A percentile compares a stretch with the other conserved stretches of the same genome.
Conservation (phyloP, 2,797 vertebrate species). For the Ptychadena robeensis region DNA sequence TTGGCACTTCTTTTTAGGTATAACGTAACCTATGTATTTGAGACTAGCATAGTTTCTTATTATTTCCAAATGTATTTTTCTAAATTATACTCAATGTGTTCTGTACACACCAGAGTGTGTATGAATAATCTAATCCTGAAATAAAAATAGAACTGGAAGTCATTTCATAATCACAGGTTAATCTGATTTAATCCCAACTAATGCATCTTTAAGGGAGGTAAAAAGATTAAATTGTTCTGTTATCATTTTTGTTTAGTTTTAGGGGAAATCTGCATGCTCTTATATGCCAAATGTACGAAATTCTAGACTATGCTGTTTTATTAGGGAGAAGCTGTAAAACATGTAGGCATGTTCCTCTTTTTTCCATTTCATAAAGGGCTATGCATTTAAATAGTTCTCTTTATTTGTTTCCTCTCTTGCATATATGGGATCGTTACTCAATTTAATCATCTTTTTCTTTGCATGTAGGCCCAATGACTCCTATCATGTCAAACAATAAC, state of each 20-base stretch:
- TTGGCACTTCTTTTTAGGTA: neutral
- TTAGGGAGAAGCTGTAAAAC: too few species aligned
- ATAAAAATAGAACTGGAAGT: conserved; percentile 54
- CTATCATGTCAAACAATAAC: too few species aligned
- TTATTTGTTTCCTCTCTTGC: too few species aligned
- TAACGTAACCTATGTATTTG: neutral
- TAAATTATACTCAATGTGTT: neutral
- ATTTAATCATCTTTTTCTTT: too few species aligned
- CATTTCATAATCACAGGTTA: conserved; percentile 48
- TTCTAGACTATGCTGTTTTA: neutral
- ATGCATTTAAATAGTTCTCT: neutral
- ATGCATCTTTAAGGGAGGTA: conserved; percentile 18
- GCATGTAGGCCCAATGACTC: too few species aligned
- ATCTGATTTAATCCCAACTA: conserved; percentile 35
- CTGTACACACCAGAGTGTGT: neutral
- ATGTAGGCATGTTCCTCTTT: too few species aligned
- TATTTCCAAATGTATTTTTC: neutral
- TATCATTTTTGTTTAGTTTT: neutral
- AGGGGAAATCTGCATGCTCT: neutral
- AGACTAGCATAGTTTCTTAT: neutral
- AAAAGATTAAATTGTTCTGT: neutral
- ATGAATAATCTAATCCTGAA: conserved; percentile 34
- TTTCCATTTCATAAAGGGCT: neutral
- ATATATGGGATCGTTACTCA: too few species aligned
- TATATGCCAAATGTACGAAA: neutral